Evolutionary conservation across 2,888 invertebrate genomes (phyloP).

Genomic region (Metalampra italica): DNA sequence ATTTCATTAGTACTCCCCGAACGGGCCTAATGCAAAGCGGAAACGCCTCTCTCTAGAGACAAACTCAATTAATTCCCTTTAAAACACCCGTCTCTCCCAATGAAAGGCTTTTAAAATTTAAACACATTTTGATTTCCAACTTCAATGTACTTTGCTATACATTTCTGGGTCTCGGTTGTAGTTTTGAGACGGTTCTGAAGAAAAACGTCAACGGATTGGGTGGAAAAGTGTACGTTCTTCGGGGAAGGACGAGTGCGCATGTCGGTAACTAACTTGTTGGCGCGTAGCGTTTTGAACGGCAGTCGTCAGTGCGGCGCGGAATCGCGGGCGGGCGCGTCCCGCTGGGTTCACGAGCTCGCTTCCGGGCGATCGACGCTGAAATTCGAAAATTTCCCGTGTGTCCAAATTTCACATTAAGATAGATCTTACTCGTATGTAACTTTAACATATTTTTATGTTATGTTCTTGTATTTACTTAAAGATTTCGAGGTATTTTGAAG

Average conservation of each 20-base stretch:
- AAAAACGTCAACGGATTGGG: conserved; percentile 8
- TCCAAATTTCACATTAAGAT: conserved; percentile 7
- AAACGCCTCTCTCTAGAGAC: conserved; percentile 67
- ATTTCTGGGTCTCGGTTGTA: conserved; percentile 3
- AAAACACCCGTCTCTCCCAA: conserved; percentile 56
- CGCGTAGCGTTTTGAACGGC: conserved; percentile 35
- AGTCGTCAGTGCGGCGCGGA: conserved; percentile 65
- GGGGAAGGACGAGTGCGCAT: conserved; percentile 56
- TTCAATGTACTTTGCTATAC: conserved; percentile 16
- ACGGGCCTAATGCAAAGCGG: conserved; percentile 67
- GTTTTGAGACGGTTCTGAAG: neutral
- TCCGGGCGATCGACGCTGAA: conserved; percentile 37
- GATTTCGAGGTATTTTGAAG: neutral
- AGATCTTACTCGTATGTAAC: neutral
- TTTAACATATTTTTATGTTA: neutral
- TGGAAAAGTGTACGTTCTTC: conserved; percentile 22
- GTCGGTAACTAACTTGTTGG: conserved; percentile 73
- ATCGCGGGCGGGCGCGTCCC: conserved; percentile 38
- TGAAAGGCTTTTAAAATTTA: conserved; percentile 70
- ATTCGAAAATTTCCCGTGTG: conserved; percentile 24
- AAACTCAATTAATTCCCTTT: conserved; percentile 74
- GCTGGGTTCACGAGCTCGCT: conserved; percentile 17
- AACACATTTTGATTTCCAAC: conserved; percentile 50
- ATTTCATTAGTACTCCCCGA: conserved; percentile 63
- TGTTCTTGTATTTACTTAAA: neutral